phyloP scores from a whole-genome alignment of 2,888 invertebrate species.

The Polia nebulosa region DNA sequence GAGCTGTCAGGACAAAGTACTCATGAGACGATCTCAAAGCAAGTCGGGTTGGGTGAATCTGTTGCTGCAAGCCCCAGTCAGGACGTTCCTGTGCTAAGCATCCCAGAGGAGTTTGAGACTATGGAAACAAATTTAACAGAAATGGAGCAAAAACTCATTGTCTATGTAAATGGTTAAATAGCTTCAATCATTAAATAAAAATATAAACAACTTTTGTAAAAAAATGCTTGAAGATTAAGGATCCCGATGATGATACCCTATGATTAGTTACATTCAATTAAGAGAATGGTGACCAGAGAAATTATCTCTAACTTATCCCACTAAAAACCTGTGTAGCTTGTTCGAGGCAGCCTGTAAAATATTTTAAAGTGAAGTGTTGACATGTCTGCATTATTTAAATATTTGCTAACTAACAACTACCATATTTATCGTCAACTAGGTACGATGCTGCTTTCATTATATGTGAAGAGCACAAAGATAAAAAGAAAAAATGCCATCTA shows the following conservation, averaged over 20 bases:
- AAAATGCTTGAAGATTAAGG: background rate
- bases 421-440: background rate
- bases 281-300: conserved; percentile 23
- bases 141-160: conserved; percentile 15
- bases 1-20: conserved; percentile 1
- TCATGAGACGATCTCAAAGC: no score
- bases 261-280: conserved; percentile 2
- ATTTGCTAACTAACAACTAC: conserved; percentile 9
- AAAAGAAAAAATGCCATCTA: background rate
- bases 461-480: no score
- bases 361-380: conserved; percentile 11
- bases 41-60: conserved; percentile 12
- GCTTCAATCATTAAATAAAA: background rate
- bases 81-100: no score
- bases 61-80: no score
- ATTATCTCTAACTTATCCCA: no score
- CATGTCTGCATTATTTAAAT: conserved; percentile 9
- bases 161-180: conserved; percentile 24
- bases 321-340: background rate
- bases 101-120: no score
- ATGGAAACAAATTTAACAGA: background rate
- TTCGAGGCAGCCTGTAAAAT: conserved; percentile 3
- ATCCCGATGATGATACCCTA: background rate
- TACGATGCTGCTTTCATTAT: background rate
- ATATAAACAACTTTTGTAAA: background rate